A percentile compares a stretch with the other conserved stretches of the same genome.
Evolutionary conservation across 2,113 vertebrate genomes (phyloP).

Genomic region (Prionailurus bengalensis): DNA sequence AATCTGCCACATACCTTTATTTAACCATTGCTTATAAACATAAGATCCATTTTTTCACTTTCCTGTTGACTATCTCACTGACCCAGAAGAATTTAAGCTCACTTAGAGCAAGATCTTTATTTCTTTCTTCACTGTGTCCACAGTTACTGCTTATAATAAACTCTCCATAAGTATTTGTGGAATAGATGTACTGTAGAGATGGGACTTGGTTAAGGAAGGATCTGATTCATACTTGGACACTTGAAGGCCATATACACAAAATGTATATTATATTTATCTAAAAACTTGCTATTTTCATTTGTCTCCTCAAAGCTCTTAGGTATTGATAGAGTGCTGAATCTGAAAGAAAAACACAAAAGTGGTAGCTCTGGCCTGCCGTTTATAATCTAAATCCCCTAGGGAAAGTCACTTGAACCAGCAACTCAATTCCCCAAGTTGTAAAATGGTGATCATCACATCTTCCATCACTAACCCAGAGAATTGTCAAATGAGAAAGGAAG

Average conservation of each 20-base stretch:
- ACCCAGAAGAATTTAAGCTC: background rate
- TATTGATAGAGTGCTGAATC: background rate
- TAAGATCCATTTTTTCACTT: background rate
- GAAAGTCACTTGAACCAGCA: background rate
- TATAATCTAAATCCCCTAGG: background rate
- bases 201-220: background rate
- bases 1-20: background rate
- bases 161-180: background rate
- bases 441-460: constrained; percentile 27
- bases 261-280: background rate
- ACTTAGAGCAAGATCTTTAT: background rate
- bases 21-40: background rate
- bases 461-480: constrained; percentile 17
- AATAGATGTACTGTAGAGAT: background rate
- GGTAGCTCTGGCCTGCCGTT: background rate
- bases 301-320: background rate
- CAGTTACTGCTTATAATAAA: background rate
- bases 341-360: background rate
- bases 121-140: background rate
- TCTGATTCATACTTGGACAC: background rate
- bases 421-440: background rate
- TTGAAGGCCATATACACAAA: background rate
- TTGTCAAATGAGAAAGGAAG: background rate
- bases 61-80: background rate
- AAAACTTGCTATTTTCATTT: background rate